Evolutionary conservation across 1,140 invertebrate genomes (phyloP).

Genomic region (Aphidius ervi): DNA sequence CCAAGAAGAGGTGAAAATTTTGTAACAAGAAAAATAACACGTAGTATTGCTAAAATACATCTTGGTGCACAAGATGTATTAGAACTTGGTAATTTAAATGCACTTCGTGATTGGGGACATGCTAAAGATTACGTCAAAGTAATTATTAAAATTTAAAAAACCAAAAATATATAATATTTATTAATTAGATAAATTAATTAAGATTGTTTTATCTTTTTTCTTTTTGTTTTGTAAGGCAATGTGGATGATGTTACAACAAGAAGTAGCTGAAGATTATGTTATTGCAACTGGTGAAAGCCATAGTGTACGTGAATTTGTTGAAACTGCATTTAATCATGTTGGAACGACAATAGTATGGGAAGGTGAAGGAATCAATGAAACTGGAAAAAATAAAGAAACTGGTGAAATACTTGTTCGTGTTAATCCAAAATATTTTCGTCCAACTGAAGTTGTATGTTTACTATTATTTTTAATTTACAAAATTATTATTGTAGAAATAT

Average conservation of each 20-base stretch:
- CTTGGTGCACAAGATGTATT: constrained; percentile 82
- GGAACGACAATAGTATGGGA: constrained; percentile 76
- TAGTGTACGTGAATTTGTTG: constrained; percentile 95
- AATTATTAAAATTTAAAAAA: constrained; percentile 27
- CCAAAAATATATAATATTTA: background rate
- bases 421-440: constrained; percentile 93
- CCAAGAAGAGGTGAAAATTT: constrained; percentile 97
- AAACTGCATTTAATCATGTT: constrained; percentile 81
- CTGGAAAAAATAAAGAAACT: constrained; percentile 79
- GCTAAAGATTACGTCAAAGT: constrained; percentile 98
- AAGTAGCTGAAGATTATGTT: constrained; percentile 91
- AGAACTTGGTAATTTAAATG: constrained; percentile 94
- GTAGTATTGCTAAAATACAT: constrained; percentile 94
- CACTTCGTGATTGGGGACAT: constrained; percentile 98
- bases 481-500: background rate
- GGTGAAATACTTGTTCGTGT: constrained; percentile 82
- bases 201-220: constrained; percentile 20
- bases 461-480: constrained; percentile 15
- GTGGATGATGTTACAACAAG: constrained; percentile 99
- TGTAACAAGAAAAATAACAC: constrained; percentile 97
- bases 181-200: background rate
- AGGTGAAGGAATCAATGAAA: constrained; percentile 80
- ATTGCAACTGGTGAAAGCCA: constrained; percentile 94
- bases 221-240: constrained; percentile 69
- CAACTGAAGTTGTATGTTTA: constrained; percentile 91